Percentiles rank a stretch among this genome's conserved stretches.
Evolutionary conservation across 2,888 invertebrate genomes (phyloP).

Genomic region (Nemoura dubitans): DNA sequence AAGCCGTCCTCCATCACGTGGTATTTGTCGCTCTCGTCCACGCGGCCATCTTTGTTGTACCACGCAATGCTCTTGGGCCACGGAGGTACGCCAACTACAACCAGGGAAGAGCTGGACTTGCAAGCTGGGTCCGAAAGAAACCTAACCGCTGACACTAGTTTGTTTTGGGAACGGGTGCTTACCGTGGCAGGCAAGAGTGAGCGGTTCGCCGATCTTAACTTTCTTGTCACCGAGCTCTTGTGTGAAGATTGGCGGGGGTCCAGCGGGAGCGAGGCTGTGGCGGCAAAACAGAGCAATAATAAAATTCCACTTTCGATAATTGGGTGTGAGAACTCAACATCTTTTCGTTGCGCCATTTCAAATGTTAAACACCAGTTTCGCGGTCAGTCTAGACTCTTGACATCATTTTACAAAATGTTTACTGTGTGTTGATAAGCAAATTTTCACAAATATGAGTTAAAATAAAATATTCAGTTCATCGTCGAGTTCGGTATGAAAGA

Average conservation of each 20-base stretch:
- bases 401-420: too few relatives aligned
- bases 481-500: too few relatives aligned
- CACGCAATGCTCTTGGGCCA: constrained; percentile 85
- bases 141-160: neutral
- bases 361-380: neutral
- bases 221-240: constrained; percentile 78
- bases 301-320: neutral
- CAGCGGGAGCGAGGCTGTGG: constrained; percentile 65
- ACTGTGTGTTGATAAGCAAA: too few relatives aligned
- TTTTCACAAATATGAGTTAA: too few relatives aligned
- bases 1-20: constrained; percentile 82
- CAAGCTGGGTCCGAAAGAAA: too few relatives aligned
- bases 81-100: constrained; percentile 79
- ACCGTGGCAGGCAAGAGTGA: constrained; percentile 80
- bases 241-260: constrained; percentile 81
- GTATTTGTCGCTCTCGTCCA: constrained; percentile 76
- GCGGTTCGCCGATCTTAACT: constrained; percentile 79
- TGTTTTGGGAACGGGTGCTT: constrained; percentile 51
- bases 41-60: constrained; percentile 85
- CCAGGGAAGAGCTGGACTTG: constrained; percentile 31
- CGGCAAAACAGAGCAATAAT: constrained; percentile 37
- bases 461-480: too few relatives aligned
- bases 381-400: neutral
- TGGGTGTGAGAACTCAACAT: neutral
- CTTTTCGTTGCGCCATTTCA: neutral